phyloP scores from a whole-genome alignment of 2,113 vertebrate species.

The Propithecus coquereli region DNA sequence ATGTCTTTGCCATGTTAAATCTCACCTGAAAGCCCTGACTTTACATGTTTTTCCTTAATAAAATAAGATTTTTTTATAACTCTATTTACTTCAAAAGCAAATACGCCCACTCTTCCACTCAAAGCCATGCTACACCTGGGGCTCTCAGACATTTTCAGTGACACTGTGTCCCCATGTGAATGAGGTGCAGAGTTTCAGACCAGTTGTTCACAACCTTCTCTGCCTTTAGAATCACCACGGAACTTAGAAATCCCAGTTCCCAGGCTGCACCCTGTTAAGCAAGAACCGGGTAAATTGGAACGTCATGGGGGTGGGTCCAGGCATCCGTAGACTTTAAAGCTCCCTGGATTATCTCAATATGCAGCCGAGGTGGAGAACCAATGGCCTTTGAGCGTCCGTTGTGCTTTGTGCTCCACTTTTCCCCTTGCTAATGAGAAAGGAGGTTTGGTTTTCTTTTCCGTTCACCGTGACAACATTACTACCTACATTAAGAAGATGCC shows the following conservation, averaged over 20 bases:
- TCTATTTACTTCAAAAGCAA: neutral
- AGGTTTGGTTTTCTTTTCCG: neutral
- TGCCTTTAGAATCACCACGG: neutral
- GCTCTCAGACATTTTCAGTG: neutral
- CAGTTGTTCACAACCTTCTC: neutral
- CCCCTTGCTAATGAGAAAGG: neutral
- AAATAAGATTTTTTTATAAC: neutral
- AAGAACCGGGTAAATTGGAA: neutral
- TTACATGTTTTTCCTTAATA: neutral
- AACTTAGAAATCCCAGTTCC: neutral
- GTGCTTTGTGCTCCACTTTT: neutral
- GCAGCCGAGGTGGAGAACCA: accelerated
- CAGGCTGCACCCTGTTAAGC: too few relatives aligned
- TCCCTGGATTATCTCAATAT: accelerated
- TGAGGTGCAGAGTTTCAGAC: neutral
- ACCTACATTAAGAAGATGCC: neutral
- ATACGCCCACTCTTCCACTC: neutral
- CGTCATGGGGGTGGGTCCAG: neutral
- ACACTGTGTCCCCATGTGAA: neutral
- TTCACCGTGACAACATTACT: neutral
- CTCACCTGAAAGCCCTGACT: neutral
- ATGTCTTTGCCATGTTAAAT: neutral
- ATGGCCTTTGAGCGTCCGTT: neutral
- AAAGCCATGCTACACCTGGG: neutral
- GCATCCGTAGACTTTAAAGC: accelerated